These are phyloP conservation scores for Metacarcinus magister DNA, from an alignment of 2,888 invertebrate genomes.

Conservation along the genomic window DNA sequence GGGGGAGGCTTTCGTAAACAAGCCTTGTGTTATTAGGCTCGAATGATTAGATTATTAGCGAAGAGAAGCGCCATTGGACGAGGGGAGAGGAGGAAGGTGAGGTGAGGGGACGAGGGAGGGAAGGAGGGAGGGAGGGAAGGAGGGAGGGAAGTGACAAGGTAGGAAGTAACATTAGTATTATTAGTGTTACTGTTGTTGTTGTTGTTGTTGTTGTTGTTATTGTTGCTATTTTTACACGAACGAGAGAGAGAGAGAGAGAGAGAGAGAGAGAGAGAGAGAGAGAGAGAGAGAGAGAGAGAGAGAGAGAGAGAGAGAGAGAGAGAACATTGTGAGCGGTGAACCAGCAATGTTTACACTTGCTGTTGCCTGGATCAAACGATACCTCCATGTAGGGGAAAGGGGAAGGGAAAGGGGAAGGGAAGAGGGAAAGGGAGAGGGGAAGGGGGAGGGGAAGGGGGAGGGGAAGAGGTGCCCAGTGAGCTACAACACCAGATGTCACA, in stretches of 20 bases:
- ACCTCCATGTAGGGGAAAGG: neutral
- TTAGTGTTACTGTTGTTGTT: neutral
- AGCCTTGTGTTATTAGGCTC: neutral
- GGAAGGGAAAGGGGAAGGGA: neutral
- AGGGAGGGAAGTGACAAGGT: neutral
- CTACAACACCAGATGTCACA: neutral
- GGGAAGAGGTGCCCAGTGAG: neutral
- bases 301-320: conserved; percentile 2
- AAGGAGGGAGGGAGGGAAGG: neutral
- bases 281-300: neutral
- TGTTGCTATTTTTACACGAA: neutral
- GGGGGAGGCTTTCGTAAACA: neutral
- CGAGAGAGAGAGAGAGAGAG: conserved; percentile 14
- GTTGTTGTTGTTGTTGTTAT: neutral
- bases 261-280: conserved; percentile 2
- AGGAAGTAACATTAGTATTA: neutral
- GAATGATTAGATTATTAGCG: neutral
- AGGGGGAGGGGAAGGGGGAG: neutral
- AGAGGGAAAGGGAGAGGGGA: neutral
- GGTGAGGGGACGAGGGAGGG: neutral
- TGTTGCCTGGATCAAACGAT: neutral
- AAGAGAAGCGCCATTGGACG: neutral
- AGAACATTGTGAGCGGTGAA: neutral
- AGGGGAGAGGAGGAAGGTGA: no score
- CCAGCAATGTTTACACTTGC: neutral